These are phyloP conservation scores for Drosophila kanapiae DNA, from an alignment of 1,140 invertebrate genomes.

Conservation along the genomic window DNA sequence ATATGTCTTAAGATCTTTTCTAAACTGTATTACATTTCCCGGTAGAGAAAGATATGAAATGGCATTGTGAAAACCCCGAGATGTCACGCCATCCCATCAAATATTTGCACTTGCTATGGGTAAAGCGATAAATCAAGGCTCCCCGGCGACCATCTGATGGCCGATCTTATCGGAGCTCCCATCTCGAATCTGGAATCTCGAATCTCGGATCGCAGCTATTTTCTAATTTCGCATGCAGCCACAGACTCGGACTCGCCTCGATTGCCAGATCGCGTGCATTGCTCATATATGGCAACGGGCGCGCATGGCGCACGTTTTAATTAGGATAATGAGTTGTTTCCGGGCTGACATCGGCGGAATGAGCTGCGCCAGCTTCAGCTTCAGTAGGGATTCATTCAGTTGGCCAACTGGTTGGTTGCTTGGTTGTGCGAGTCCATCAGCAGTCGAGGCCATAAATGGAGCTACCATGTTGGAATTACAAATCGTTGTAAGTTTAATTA, in stretches of 20 bases:
- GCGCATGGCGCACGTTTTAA: slow-evolving; percentile 85
- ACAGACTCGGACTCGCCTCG: slow-evolving; percentile 54
- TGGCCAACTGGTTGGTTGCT: slow-evolving; percentile 26
- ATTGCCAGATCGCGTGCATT: slow-evolving; percentile 83
- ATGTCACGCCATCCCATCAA: slow-evolving; percentile 7
- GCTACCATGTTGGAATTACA: slow-evolving; percentile 74
- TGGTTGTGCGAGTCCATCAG: slow-evolving; percentile 26
- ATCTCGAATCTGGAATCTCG: slow-evolving; percentile 44
- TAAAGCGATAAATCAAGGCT: slow-evolving; percentile 34
- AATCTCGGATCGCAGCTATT: slow-evolving; percentile 27
- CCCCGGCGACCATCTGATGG: slow-evolving; percentile 30
- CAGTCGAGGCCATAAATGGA: slow-evolving; percentile 65
- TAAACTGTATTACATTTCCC: neutral
- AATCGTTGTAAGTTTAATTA: slow-evolving; percentile 82
- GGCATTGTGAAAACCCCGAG: neutral
- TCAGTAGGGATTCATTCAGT: slow-evolving; percentile 43
- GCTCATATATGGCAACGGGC: slow-evolving; percentile 76
- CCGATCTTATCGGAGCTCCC: slow-evolving; percentile 38
- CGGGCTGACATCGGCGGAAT: slow-evolving; percentile 57
- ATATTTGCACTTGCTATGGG: slow-evolving; percentile 22
- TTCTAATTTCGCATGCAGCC: slow-evolving; percentile 82
- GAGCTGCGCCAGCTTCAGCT: slow-evolving; percentile 7
- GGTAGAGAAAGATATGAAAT: neutral
- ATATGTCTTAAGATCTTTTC: neutral
- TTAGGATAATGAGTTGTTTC: slow-evolving; percentile 85